Base-by-base conservation (phyloP, 2,888 invertebrate genomes). In the Epistrophe eligans region DNA sequence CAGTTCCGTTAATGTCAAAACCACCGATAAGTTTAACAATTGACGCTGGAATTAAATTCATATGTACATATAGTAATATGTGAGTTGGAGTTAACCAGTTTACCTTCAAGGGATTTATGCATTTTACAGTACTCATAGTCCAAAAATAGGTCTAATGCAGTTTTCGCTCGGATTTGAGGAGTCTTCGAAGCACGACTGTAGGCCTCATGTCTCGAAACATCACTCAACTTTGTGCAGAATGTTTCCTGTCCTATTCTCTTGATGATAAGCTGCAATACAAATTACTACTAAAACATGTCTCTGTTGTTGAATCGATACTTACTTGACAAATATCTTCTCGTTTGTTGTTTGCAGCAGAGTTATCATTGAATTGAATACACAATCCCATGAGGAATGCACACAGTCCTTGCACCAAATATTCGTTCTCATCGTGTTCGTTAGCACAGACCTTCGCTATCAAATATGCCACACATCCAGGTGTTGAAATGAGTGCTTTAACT, bases 71-170 rank as follows among this genome's bases (percentile, higher is more conserved):
- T 7, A 28, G 8, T 55, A n/a, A 9, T 15, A 0, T 15, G 4
- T 24, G 52, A 48, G 9, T 4, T 11, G 11, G 5, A 52, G 19
- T 24, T 1, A 19, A 19, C 4, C 5, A 0, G 17, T 80, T 92
- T 90, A 95, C 96, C 94, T 93, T 97, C 97, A 43, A 97, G 92
- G 0, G 95, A 95, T 93, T 98, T 99, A 92, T 98, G 97, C 35
- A 99, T 94, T 91, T 96, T 95, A 90, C 99, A 98, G 94, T 99
- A 99, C 93, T 99, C 98, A 92, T 97, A 98, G 93, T 99, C 99
- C 55, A 99, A 94, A 74, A 99, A 93, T 19, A 99, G 94, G 88
- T 99, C 98, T 0, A 94, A 93, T 4, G 97, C 94, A 74, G 95
- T 94, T 91, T 96, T 96, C 13, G 96, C 97, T 58, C 96, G 94